These are phyloP conservation scores for Camptogramma bilineatum DNA, from an alignment of 2,888 invertebrate genomes.

Conservation along the genomic window DNA sequence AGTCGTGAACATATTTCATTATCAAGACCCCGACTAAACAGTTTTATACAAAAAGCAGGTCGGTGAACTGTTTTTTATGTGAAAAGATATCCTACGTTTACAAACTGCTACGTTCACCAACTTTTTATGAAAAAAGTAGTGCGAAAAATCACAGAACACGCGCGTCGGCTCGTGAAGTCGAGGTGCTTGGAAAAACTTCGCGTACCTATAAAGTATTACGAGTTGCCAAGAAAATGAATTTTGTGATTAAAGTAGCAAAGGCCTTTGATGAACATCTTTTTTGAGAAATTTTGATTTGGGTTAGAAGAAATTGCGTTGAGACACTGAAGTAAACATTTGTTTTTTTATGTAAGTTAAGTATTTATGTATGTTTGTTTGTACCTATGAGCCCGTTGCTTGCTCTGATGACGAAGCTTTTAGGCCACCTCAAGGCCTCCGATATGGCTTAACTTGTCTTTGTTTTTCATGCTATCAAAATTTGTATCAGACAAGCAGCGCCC, in stretches of 20 bases:
- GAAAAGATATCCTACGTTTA: slow-evolving; percentile 12
- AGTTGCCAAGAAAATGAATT: slow-evolving; percentile 25
- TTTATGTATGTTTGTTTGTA: too few species aligned
- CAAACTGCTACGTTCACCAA: slow-evolving; percentile 39
- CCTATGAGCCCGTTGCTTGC: too few species aligned
- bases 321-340: too few species aligned
- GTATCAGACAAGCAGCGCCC: too few species aligned
- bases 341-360: too few species aligned
- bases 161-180: slow-evolving; percentile 28
- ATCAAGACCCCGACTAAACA: too few species aligned
- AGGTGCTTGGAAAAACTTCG: slow-evolving; percentile 25
- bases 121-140: slow-evolving; percentile 50
- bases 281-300: not conserved
- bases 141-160: slow-evolving; percentile 38
- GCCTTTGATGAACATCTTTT: slow-evolving; percentile 17
- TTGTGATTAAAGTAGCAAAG: slow-evolving; percentile 16
- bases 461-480: too few species aligned
- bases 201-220: slow-evolving; percentile 24
- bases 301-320: not conserved
- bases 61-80: slow-evolving; percentile 5
- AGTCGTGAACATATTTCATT: too few species aligned
- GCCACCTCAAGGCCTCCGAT: too few species aligned
- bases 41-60: not conserved
- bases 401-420: too few species aligned
- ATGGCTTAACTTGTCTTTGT: too few species aligned